These are phyloP conservation scores for Pseudeuparius sepicola DNA, from an alignment of 2,888 invertebrate species.

Conservation along the genomic window DNA sequence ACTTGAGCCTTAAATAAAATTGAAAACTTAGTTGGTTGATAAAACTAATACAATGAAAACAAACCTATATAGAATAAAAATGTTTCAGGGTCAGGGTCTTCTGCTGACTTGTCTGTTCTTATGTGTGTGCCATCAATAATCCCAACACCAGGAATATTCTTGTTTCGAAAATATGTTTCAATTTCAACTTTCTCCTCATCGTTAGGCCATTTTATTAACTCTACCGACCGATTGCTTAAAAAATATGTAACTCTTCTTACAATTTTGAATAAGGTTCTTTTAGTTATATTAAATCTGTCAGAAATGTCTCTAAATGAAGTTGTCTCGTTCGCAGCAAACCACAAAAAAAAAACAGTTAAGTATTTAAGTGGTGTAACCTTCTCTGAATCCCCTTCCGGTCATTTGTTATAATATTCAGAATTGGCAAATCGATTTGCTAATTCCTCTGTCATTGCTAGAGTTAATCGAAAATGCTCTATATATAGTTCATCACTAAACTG, in stretches of 20 bases:
- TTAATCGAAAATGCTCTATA: conserved; percentile 20
- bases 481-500: conserved; percentile 19
- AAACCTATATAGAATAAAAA: conserved; percentile 18
- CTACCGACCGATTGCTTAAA: conserved; percentile 16
- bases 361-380: conserved; percentile 17
- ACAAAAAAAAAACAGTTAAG: conserved; percentile 20
- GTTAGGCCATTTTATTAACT: conserved; percentile 18
- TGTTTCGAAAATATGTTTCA: conserved; percentile 17
- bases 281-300: conserved; percentile 19
- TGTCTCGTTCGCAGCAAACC: conserved; percentile 19
- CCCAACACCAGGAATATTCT: conserved; percentile 18
- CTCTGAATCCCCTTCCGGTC: conserved; percentile 17
- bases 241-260: conserved; percentile 19
- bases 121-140: conserved; percentile 18
- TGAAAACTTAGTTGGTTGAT: conserved; percentile 4
- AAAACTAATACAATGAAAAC: background rate
- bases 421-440: conserved; percentile 16
- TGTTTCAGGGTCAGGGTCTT: no score
- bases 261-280: conserved; percentile 17
- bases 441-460: conserved; percentile 9
- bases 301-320: conserved; percentile 19
- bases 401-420: conserved; percentile 15
- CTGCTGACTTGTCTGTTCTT: no score
- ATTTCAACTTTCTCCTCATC: conserved; percentile 16
- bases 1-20: conserved; percentile 18